These are phyloP conservation scores for Steatornis caripensis DNA, from an alignment of 2,113 vertebrate genomes.

Conservation along the genomic window DNA sequence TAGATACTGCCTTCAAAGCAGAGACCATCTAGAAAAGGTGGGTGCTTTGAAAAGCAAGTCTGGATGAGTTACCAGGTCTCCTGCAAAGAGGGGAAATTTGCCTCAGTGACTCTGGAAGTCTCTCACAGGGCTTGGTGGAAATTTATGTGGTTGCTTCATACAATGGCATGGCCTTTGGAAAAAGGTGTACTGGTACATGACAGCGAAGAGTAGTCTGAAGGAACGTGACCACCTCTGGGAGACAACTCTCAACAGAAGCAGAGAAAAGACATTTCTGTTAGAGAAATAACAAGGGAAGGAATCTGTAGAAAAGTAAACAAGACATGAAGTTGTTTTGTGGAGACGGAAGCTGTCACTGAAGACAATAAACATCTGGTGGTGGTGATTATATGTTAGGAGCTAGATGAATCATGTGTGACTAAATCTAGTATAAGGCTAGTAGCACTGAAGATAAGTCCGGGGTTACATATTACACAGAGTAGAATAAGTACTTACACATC, in stretches of 20 bases:
- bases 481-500: conserved; percentile 87
- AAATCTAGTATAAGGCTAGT: background rate
- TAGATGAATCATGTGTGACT: conserved; percentile 33
- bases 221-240: background rate
- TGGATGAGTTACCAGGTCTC: background rate
- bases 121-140: background rate
- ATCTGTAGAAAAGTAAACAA: background rate
- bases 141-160: background rate
- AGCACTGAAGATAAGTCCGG: background rate
- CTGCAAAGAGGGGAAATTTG: background rate
- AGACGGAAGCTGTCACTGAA: conserved; percentile 20
- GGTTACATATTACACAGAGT: background rate
- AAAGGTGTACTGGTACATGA: background rate
- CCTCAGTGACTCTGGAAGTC: background rate
- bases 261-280: background rate
- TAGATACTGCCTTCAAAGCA: background rate
- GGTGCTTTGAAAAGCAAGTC: background rate
- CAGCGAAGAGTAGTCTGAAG: background rate
- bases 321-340: background rate
- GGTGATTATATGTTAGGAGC: background rate
- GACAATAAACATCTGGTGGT: conserved; percentile 11
- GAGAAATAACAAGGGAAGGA: background rate
- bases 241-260: background rate
- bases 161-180: background rate
- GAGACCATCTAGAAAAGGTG: background rate